A percentile compares a stretch with the other conserved stretches of the same genome.
Evolutionary conservation across 2,113 vertebrate species (phyloP).

Genomic region (Rhabdomys dilectus): DNA sequence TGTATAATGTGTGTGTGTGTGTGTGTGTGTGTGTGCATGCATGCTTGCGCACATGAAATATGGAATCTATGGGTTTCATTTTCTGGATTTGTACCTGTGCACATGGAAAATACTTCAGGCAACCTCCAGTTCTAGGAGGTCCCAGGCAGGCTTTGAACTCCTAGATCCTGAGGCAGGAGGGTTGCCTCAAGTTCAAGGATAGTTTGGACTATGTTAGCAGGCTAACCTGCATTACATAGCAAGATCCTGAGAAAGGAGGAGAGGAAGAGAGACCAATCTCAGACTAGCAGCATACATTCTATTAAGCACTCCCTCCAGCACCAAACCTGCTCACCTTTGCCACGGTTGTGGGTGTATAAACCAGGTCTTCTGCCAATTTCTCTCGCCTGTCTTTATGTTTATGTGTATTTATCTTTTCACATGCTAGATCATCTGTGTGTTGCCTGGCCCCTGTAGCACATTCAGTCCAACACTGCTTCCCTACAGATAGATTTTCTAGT

Average conservation of each 20-base stretch:
- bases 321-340: neutral
- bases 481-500: slow-evolving; percentile 43
- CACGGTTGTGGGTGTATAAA: neutral
- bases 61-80: no score
- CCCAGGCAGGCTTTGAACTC: neutral
- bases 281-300: neutral
- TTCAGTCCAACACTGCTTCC: neutral
- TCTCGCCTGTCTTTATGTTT: neutral
- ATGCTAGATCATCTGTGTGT: neutral
- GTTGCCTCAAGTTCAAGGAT: neutral
- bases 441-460: neutral
- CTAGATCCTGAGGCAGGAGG: neutral
- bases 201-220: neutral
- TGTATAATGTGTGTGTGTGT: neutral
- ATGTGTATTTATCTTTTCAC: no score
- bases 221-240: neutral
- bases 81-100: neutral
- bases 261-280: neutral
- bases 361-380: neutral
- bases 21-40: neutral
- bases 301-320: neutral
- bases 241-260: neutral
- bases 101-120: neutral
- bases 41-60: neutral
- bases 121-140: neutral